Evolutionary conservation across 2,113 vertebrate species (phyloP), one percentile per base, ranked within the genome.

Genomic region (Podocnemis expansa): DNA sequence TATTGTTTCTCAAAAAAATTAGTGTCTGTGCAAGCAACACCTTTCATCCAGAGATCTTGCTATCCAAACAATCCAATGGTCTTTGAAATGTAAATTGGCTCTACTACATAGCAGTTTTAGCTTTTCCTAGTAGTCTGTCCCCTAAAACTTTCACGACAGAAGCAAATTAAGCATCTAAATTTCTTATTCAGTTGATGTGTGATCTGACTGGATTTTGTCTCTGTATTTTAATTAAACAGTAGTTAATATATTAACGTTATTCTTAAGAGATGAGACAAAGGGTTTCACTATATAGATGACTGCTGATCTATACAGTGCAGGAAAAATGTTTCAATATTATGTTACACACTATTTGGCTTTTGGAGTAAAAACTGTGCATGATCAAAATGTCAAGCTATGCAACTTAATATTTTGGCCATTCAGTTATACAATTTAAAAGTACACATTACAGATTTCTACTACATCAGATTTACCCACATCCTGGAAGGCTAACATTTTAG

Each of bases 81-180:
- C 96, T 98, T 98, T 98, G 97, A 98, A 98, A 97, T 98, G 96
- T 96, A 98, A 98, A 98, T 97, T 27, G 4, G 94, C 93, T 94
- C 75, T 93, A 94, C 87, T 97, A 84, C 96, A 93, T 43, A 96
- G 47, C 88, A 0, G 0, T 89, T 51, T 93, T 81, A 93, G 58
- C 82, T 84, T 91, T 92, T 92, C 85, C 81, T 67, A 89, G 85
- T 94, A 67, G 27, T 91, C 45, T 82, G 34, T 91, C 31, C 60
- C 78, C 94, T 91, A 80, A 16, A 95, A 94, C 85, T 58, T 92
- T 81, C 92, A 85, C 89, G 82, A 91, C 58, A 92, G 83, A 54
- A 63, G 76, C 43, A 90, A 87, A 70, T 75, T 94, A 41, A 88
- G 52, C 49, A 85, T 86, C 27, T 45, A 83, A 73, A 54, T 93